Base-by-base conservation (phyloP, 2,113 vertebrate species). In the Amphiprion percula region DNA sequence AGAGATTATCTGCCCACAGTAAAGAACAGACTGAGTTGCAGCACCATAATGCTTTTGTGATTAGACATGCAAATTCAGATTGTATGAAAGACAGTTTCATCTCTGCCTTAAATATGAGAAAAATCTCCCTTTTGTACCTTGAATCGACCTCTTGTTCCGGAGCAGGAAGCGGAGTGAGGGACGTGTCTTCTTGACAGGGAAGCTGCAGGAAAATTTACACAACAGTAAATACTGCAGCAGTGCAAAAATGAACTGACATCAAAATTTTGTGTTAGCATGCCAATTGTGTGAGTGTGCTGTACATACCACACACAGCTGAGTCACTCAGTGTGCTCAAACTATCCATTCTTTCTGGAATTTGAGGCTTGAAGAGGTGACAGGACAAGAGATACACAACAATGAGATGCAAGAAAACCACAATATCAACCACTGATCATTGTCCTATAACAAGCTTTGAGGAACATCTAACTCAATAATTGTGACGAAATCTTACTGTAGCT, bases 291-390 rank as follows among this genome's bases (percentile, higher is more conserved):
- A 50, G 60, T 44, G 15, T 72, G 53, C 3, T 63, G 70, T 79
- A 91, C 91, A 47, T 91, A 95, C 94, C 94, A 71, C 91, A 93
- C 65, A 95, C 92, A 0, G 92, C 95, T 16, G 95, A 94, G 88
- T 95, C 95, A 79, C 94, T 95, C 64, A 94, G 91, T 3, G 94
- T 90, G 85, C 93, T 95, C 73, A 95, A 86, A 86, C 95, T 95
- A 68, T 95, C 95, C 83, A 94, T 94, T 85, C 95, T 84, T 87
- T 95, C 95, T 30, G 95, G 95, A 68, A 95, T 95, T 89, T 95
- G 95, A 77, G 95, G 95, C 95, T 95, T 41, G 64, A 11, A 53
- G 52, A 73, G 15, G 60, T 10, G 55, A 81, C 33, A 83, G 44
- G 41, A 44, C 14, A 19, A 77, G 33, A 78, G 6, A 47, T 17